phyloP scores from a whole-genome alignment of 2,113 vertebrate species.

The Clarias gariepinus region DNA sequence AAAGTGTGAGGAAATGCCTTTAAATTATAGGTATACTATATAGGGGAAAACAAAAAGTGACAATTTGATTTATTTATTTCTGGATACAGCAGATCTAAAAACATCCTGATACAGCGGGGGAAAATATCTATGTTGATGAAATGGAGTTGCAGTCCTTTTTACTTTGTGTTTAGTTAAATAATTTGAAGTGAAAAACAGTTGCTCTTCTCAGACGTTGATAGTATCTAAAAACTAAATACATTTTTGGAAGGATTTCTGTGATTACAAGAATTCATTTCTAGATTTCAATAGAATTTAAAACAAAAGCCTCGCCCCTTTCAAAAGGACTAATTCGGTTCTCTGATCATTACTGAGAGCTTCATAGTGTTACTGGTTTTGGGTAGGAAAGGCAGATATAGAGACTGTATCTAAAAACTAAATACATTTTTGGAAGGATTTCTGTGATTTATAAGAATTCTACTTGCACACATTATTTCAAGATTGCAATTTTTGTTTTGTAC shows the following conservation, averaged over 20 bases:
- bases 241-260: neutral
- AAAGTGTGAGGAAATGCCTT: no score
- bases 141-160: neutral
- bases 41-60: neutral
- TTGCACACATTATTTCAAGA: neutral
- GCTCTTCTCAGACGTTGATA: neutral
- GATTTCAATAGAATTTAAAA: neutral
- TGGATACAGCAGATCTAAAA: neutral
- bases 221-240: neutral
- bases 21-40: neutral
- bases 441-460: neutral
- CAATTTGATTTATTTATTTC: no score
- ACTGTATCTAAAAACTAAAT: no score
- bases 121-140: neutral
- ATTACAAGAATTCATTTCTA: no score
- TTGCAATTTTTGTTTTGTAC: neutral
- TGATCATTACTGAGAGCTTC: neutral
- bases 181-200: neutral
- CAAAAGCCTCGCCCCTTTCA: neutral
- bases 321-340: neutral
- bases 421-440: no score
- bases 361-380: neutral
- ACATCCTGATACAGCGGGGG: neutral
- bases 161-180: neutral
- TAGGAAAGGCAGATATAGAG: neutral